Conservation (phyloP, 1,140 invertebrate genomes). For the Ectropis grisescens region DNA sequence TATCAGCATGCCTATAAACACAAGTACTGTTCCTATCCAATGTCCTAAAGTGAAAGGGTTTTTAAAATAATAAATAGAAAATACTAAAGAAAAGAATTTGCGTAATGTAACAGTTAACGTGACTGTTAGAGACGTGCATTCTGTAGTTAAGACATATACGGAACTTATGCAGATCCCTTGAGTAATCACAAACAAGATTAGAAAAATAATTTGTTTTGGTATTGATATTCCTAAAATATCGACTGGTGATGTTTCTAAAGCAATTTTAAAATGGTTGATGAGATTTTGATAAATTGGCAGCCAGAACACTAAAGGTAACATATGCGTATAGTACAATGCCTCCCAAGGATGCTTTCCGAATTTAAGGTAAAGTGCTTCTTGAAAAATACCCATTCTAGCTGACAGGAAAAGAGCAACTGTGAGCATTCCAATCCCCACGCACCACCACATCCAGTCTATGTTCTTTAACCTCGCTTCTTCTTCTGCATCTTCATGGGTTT, state of each 20-base stretch:
- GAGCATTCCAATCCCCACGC: slow-evolving; percentile 87
- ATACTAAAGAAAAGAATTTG: slow-evolving; percentile 94
- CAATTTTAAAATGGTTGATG: slow-evolving; percentile 76
- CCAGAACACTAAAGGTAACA: slow-evolving; percentile 91
- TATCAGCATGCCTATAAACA: slow-evolving; percentile 94
- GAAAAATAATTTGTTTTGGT: slow-evolving; percentile 85
- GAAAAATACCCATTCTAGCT: slow-evolving; percentile 96
- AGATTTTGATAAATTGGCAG: slow-evolving; percentile 82
- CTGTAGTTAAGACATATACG: slow-evolving; percentile 94
- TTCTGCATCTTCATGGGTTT: slow-evolving; percentile 50
- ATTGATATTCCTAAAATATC: slow-evolving; percentile 69
- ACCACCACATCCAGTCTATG: slow-evolving; percentile 85
- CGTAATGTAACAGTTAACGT: slow-evolving; percentile 95
- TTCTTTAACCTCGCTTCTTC: slow-evolving; percentile 63
- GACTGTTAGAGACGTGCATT: slow-evolving; percentile 94
- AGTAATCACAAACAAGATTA: slow-evolving; percentile 89
- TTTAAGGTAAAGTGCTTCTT: slow-evolving; percentile 89
- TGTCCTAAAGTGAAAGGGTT: slow-evolving; percentile 95
- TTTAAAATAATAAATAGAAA: slow-evolving; percentile 96
- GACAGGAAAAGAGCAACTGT: slow-evolving; percentile 93
- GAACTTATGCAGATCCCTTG: slow-evolving; percentile 97
- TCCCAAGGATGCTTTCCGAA: slow-evolving; percentile 96
- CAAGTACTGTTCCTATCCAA: slow-evolving; percentile 92
- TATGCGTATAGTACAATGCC: slow-evolving; percentile 96
- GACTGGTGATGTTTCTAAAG: slow-evolving; percentile 70